Evolutionary conservation across 1,140 invertebrate species (phyloP), one percentile per base, ranked within the genome.

Genomic region (Centruroides sculpturatus): DNA sequence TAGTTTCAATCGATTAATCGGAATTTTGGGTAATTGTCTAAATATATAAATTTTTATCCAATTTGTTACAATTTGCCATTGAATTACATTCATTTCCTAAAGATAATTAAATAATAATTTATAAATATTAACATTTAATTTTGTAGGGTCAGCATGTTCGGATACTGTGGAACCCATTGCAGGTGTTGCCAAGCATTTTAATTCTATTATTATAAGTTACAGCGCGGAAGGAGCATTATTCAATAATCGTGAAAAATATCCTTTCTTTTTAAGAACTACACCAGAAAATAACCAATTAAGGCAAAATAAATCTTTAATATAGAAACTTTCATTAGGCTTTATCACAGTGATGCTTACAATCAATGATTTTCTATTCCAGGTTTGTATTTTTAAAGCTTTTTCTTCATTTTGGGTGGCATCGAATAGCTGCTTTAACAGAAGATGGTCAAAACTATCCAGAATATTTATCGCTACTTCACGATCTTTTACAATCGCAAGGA

Each of bases 91-190:
- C 23, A 23, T 23, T 23, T 23, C 23, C 2, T 23, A 23, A 23
- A 23, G 23, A n/a, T n/a, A n/a, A n/a, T n/a, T n/a, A n/a, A n/a
- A n/a, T n/a, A n/a, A n/a, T n/a, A n/a, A n/a, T n/a, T n/a, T n/a
- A 23, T 23, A 23, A 23, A 23, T 23, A 23, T 23, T 23, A 23
- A 23, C 2, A 23, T 23, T 41, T 41, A 41, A 13, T 49, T 57
- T 70, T 67, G 7, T 66, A 79, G 81, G 87, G 12, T 87, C 88
- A 4, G 86, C 85, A 9, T 92, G 88, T 70, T 87, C 85, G 4
- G 86, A 89, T 70, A 88, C 87, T 1, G 83, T 89, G 0, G 86
- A 89, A 70, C 85, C 87, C 0, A 75, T 91, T 13, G 85, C 86
- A 8, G 85, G 84, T 0, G 79, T 91, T n/a, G 84, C 87, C 0